Base-by-base conservation (phyloP, 2,888 invertebrate species). In the Diloba caeruleocephala region DNA sequence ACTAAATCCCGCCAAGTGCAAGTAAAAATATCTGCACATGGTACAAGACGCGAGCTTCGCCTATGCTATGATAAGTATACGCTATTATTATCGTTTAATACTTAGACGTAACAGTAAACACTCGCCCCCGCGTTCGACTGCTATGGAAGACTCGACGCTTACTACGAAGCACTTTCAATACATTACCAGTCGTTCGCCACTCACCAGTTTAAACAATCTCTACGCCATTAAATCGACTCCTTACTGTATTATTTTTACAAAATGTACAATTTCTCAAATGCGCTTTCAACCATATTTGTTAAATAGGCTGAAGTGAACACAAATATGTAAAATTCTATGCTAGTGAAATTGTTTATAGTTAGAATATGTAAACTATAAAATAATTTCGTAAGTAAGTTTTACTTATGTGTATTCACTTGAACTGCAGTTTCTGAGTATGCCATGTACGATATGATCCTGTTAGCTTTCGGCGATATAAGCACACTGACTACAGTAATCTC, bases 71-170 rank as follows among this genome's bases (percentile, higher is more conserved):
- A 82, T 90, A 88, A 87, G 87, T 90, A 89, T 88, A 91, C 85
- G 79, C 90, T 92, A 92, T 91, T 91, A 92, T 92, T 92, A 92
- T 93, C 89, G 80, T 88, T 90, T 92, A 92, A 91, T 93, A 92
- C 92, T 92, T 93, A 92, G 83, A 85, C 76, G 84, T 89, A 87
- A 91, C 87, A 90, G 85, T 88, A 87, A 85, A 89, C 85, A 87
- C 83, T 77, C 85, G 72, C 74, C 79, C 79, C 76, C 82, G 90
- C 90, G 90, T 76, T 81, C 90, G 92, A 92, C 92, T 90, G 92
- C 88, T 92, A 90, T 93, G 93, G 93, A 93, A 93, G 93, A 93
- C 93, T 88, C 88, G 86, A 90, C 90, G 92, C 93, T 92, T 91
- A 82, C 88, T 81, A 87, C n/a, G 87, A 92, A 92, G 92, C 92